Percentiles rank a stretch among this genome's conserved stretches.
Evolutionary conservation across 2,888 invertebrate genomes (phyloP).

Genomic region (Melanophora roralis): DNA sequence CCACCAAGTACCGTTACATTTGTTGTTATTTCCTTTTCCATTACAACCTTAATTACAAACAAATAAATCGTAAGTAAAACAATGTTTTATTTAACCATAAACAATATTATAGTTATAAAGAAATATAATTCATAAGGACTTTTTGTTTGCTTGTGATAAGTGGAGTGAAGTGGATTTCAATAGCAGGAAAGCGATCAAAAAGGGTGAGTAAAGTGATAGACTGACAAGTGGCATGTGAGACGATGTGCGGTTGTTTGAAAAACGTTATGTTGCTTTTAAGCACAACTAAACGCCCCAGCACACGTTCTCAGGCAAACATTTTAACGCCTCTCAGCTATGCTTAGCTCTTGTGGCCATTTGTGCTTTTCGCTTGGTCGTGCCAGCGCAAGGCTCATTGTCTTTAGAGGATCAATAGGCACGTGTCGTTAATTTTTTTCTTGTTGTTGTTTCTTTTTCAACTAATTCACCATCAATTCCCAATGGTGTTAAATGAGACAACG

Average conservation of each 20-base stretch:
- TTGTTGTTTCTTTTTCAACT: constrained; percentile 28
- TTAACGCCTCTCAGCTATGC: constrained; percentile 44
- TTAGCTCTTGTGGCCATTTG: constrained; percentile 53
- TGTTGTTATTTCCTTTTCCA: constrained; percentile 31
- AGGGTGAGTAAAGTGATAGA: constrained; percentile 14
- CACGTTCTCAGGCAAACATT: constrained; percentile 46
- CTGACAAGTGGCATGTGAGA: constrained; percentile 66
- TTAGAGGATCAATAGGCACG: constrained; percentile 67
- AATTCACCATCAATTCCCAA: constrained; percentile 64
- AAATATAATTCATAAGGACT: constrained; percentile 43
- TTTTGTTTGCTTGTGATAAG: constrained; percentile 22
- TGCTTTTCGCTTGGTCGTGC: constrained; percentile 33
- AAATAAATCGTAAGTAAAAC: constrained; percentile 69
- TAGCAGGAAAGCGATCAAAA: neutral
- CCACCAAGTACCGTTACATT: constrained; percentile 31
- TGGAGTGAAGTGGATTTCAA: constrained; percentile 5
- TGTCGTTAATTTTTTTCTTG: constrained; percentile 64
- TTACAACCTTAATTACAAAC: constrained; percentile 74
- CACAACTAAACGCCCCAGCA: constrained; percentile 55
- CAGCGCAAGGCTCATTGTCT: constrained; percentile 16
- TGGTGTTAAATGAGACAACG: constrained; percentile 61
- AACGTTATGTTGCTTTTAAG: constrained; percentile 37
- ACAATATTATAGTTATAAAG: constrained; percentile 18
- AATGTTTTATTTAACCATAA: constrained; percentile 52
- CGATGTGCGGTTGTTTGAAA: neutral